Evolutionary conservation across 2,888 invertebrate genomes (phyloP).

Genomic region (Eupithecia pulchellata): DNA sequence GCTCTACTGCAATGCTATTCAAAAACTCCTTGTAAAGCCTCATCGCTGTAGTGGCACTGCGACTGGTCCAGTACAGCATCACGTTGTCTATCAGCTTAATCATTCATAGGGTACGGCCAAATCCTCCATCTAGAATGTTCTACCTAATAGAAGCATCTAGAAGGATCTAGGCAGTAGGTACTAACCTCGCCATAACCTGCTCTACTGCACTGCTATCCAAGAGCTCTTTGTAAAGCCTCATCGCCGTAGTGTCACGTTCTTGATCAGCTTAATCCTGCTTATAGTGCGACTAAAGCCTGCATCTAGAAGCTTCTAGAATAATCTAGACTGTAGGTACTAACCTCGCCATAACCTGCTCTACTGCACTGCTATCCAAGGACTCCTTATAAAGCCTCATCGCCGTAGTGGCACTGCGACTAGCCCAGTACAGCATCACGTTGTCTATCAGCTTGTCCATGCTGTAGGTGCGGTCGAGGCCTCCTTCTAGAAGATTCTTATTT

Average conservation of each 20-base stretch:
- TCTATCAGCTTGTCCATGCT: constrained; percentile 74
- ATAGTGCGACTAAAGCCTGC: constrained; percentile 85
- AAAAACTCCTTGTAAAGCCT: constrained; percentile 88
- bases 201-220: too few species aligned
- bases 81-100: constrained; percentile 80
- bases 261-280: too few species aligned
- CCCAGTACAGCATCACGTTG: constrained; percentile 85
- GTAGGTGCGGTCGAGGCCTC: constrained; percentile 83
- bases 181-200: too few species aligned
- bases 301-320: constrained; percentile 64
- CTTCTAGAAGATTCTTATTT: constrained; percentile 83
- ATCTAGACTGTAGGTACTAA: constrained; percentile 20
- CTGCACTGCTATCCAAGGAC: constrained; percentile 60
- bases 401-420: constrained; percentile 76
- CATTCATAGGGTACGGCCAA: constrained; percentile 69
- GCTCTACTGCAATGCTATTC: constrained; percentile 57
- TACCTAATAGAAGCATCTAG: constrained; percentile 40
- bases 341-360: constrained; percentile 58
- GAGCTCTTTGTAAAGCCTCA: too few species aligned
- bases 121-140: constrained; percentile 86
- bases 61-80: constrained; percentile 84
- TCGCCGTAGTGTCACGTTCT: too few species aligned
- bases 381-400: constrained; percentile 88
- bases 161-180: too few species aligned
- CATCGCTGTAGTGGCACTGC: constrained; percentile 76